Conservation (phyloP, 2,888 invertebrate genomes). For the Hirtodrosophila duncani region DNA sequence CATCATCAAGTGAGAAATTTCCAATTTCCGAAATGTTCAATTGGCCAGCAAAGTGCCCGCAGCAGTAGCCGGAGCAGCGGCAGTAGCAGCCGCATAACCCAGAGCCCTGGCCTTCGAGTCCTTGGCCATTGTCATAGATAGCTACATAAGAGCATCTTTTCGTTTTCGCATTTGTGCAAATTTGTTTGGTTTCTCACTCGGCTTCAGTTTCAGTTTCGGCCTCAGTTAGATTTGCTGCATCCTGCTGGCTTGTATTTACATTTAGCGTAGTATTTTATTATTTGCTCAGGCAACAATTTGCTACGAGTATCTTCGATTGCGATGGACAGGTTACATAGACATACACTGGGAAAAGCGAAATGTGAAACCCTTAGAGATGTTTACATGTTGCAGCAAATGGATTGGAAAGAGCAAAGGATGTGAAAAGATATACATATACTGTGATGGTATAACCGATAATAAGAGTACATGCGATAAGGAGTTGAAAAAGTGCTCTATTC, state of each 20-base stretch:
- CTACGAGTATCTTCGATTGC: conserved; percentile 20
- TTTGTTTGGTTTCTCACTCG: conserved; percentile 35
- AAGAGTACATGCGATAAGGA: too few species aligned
- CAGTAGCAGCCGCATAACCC: conserved; percentile 19
- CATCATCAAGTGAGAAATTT: conserved; percentile 77
- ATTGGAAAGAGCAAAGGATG: too few species aligned
- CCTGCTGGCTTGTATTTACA: conserved; percentile 49
- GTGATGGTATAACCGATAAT: too few species aligned
- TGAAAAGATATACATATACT: too few species aligned
- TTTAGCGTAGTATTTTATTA: conserved; percentile 59
- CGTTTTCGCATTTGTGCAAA: conserved; percentile 43
- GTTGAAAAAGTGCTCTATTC: too few species aligned
- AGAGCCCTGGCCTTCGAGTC: neutral
- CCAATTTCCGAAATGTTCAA: conserved; percentile 80
- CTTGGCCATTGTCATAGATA: conserved; percentile 42
- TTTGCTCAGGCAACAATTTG: conserved; percentile 53
- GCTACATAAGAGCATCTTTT: conserved; percentile 17
- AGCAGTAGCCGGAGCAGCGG: conserved; percentile 25
- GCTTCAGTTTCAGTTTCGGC: conserved; percentile 2
- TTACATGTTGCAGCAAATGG: too few species aligned
- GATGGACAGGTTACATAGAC: neutral
- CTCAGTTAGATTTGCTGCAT: conserved; percentile 1
- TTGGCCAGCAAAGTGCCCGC: conserved; percentile 76
- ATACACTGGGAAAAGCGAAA: neutral
- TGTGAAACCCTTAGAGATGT: too few species aligned